Conservation (phyloP, 2,113 vertebrate genomes). For the Mohoua ochrocephala region DNA sequence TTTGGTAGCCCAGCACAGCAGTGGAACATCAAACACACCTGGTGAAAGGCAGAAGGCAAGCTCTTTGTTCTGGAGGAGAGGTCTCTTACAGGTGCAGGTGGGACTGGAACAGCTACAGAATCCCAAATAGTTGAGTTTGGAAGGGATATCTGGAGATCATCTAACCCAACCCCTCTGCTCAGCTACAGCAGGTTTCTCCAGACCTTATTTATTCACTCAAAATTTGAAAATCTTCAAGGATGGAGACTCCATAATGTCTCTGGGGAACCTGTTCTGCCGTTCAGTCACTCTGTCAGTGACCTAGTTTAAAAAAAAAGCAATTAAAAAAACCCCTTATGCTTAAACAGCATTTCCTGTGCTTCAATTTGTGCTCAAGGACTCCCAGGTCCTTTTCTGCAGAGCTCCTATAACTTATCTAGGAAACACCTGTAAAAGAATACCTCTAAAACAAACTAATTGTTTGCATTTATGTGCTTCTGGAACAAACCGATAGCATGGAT, state of each 20-base stretch:
- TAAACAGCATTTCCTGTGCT: neutral
- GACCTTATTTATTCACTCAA: neutral
- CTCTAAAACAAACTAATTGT: neutral
- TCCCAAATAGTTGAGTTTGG: neutral
- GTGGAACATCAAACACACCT: neutral
- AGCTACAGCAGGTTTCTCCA: neutral
- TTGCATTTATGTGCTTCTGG: neutral
- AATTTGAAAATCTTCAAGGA: neutral
- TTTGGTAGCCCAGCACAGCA: neutral
- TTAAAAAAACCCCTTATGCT: neutral
- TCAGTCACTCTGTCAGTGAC: neutral
- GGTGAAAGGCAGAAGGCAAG: neutral
- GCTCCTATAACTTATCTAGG: neutral
- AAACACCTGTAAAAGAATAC: neutral
- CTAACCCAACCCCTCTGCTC: neutral
- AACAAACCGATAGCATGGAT: neutral
- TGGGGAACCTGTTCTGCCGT: neutral
- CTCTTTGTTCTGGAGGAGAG: neutral
- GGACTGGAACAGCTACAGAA: neutral
- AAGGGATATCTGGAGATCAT: neutral
- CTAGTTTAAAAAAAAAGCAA: neutral
- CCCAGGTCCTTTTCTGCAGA: neutral
- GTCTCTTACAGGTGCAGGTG: neutral
- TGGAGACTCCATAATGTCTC: neutral
- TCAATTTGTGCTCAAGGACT: neutral